phyloP scores from a whole-genome alignment of 2,113 vertebrate genomes.

The Prietella phreatophila region DNA sequence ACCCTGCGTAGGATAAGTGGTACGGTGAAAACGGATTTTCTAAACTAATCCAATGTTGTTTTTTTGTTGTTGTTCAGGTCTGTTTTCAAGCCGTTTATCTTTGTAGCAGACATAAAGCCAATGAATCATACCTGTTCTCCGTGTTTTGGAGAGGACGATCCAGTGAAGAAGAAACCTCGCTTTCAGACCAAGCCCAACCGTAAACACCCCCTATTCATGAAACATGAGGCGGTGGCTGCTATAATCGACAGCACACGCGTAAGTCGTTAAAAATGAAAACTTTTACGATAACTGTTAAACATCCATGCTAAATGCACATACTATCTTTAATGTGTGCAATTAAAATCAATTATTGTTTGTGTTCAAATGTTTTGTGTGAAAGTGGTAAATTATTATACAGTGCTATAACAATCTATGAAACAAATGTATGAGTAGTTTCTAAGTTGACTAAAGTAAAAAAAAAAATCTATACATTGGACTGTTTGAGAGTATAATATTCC shows the following conservation, averaged over 20 bases:
- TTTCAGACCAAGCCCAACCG: constrained; percentile 87
- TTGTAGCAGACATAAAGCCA: constrained; percentile 75
- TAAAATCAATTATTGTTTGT: neutral
- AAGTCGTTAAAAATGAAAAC: neutral
- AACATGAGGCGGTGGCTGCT: constrained; percentile 79
- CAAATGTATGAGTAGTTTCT: neutral
- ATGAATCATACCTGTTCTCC: constrained; percentile 83
- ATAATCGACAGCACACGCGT: constrained; percentile 77
- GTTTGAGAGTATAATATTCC: neutral
- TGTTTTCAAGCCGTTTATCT: constrained; percentile 94
- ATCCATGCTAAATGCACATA: neutral
- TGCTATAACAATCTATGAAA: neutral
- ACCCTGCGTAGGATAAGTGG: no score
- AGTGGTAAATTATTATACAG: neutral
- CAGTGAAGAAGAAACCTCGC: constrained; percentile 83
- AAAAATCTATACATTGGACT: neutral
- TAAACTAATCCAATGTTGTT: constrained; percentile 21
- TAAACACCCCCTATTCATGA: constrained; percentile 85
- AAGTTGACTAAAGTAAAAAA: neutral
- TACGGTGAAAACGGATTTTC: neutral
- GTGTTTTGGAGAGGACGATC: constrained; percentile 80
- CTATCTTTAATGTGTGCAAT: neutral
- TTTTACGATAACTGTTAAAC: neutral
- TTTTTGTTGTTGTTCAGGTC: constrained; percentile 74
- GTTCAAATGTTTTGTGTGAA: neutral